These are phyloP conservation scores for Tipula unca DNA, from an alignment of 2,888 invertebrate species.

Conservation along the genomic window DNA sequence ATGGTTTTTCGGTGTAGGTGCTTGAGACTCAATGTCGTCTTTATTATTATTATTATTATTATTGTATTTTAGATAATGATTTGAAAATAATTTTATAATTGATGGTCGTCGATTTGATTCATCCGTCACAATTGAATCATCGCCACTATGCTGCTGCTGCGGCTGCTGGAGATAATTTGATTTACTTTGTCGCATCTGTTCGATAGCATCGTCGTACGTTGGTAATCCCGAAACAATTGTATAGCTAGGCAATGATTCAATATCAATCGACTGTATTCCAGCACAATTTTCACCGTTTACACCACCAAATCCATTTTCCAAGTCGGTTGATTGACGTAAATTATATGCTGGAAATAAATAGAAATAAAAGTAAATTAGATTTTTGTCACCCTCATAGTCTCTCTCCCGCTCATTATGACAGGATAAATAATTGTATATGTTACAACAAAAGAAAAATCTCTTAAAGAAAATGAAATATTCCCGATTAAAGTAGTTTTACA, in stretches of 20 bases:
- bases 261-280: slow-evolving; percentile 33
- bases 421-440: neutral
- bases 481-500: neutral
- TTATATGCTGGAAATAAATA: slow-evolving; percentile 15
- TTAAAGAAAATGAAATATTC: neutral
- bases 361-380: slow-evolving; percentile 3
- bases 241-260: slow-evolving; percentile 52
- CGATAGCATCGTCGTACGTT: slow-evolving; percentile 53
- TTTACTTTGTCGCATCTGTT: slow-evolving; percentile 45
- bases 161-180: slow-evolving; percentile 25
- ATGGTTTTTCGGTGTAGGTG: neutral
- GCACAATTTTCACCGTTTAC: neutral
- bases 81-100: neutral
- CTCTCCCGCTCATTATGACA: neutral
- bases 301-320: neutral
- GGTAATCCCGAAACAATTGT: slow-evolving; percentile 57
- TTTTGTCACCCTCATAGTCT: neutral
- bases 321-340: slow-evolving; percentile 8
- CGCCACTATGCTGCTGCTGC: neutral
- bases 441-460: neutral
- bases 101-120: neutral
- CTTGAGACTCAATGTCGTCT: neutral
- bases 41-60: slow-evolving; percentile 1
- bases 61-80: neutral
- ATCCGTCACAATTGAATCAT: neutral